These are phyloP conservation scores for Lasioglossum calceatum DNA, from an alignment of 2,888 invertebrate genomes.

Conservation along the genomic window DNA sequence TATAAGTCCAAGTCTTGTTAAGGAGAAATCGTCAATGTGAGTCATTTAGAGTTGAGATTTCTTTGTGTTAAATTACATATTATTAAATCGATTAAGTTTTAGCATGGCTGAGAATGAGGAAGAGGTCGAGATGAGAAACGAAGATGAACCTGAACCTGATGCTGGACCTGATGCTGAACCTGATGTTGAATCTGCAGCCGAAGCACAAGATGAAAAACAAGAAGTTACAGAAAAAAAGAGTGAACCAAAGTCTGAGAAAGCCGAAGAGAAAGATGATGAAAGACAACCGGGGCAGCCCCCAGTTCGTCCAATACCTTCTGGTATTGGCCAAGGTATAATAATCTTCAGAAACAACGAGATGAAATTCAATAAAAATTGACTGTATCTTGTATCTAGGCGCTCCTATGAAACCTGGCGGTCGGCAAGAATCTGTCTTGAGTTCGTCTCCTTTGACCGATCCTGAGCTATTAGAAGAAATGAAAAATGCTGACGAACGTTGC, in stretches of 20 bases:
- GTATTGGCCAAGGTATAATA: slow-evolving; percentile 48
- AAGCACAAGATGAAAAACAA: slow-evolving; percentile 70
- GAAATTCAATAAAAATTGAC: neutral
- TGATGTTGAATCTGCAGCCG: neutral
- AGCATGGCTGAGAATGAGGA: slow-evolving; percentile 58
- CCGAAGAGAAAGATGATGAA: neutral
- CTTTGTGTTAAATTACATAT: neutral
- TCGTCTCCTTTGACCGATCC: slow-evolving; percentile 76
- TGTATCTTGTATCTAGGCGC: slow-evolving; percentile 41
- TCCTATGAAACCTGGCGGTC: slow-evolving; percentile 61
- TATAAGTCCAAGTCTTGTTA: neutral
- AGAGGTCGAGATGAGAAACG: neutral
- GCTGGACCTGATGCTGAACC: neutral
- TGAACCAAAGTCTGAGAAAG: neutral
- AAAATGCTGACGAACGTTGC: slow-evolving; percentile 84
- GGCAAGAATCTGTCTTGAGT: slow-evolving; percentile 69
- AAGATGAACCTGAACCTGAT: neutral
- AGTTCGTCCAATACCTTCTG: slow-evolving; percentile 23
- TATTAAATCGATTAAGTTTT: slow-evolving; percentile 2
- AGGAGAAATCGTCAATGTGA: slow-evolving; percentile 31
- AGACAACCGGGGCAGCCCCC: slow-evolving; percentile 45
- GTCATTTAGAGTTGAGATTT: slow-evolving; percentile 8
- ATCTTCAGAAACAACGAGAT: neutral
- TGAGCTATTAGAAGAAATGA: slow-evolving; percentile 83
- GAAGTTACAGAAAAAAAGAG: slow-evolving; percentile 25